Evolutionary conservation across 2,113 vertebrate genomes (phyloP).

Genomic region (Cheilinus undulatus): DNA sequence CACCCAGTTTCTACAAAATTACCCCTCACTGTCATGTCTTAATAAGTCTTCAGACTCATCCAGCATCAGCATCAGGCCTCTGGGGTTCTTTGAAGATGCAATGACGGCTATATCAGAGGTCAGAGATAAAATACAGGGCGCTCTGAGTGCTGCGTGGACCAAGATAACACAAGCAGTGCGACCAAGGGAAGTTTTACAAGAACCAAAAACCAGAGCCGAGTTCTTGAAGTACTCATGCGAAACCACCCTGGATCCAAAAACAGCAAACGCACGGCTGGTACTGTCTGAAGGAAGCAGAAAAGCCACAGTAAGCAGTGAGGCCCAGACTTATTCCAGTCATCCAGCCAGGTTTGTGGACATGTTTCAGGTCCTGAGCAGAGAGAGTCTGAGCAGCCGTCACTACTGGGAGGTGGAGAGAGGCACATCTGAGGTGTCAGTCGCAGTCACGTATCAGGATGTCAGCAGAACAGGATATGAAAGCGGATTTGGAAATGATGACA

Average conservation of each 20-base stretch:
- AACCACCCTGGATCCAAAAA: constrained; percentile 37
- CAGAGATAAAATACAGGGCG: constrained; percentile 14
- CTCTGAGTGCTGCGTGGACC: background rate
- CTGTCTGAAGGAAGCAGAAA: constrained; percentile 24
- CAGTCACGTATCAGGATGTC: constrained; percentile 14
- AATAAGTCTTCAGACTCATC: background rate
- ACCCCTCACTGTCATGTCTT: background rate
- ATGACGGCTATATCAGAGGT: background rate
- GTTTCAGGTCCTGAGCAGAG: constrained; percentile 33
- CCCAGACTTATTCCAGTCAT: background rate
- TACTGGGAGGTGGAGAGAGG: constrained; percentile 41
- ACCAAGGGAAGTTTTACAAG: background rate
- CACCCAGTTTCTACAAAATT: constrained; percentile 32
- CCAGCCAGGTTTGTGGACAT: constrained; percentile 20
- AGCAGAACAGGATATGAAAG: background rate
- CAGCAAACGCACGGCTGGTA: background rate
- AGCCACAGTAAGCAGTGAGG: background rate
- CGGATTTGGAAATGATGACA: constrained; percentile 21
- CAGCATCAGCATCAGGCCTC: background rate
- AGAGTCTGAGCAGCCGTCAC: constrained; percentile 18
- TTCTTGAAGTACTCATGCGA: background rate
- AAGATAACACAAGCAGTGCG: background rate
- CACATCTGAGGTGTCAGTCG: background rate
- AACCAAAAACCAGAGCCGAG: constrained; percentile 28
- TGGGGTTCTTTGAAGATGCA: constrained; percentile 14